These are phyloP conservation scores for Rhinoptilus africanus DNA, from an alignment of 2,113 vertebrate genomes.

Conservation along the genomic window DNA sequence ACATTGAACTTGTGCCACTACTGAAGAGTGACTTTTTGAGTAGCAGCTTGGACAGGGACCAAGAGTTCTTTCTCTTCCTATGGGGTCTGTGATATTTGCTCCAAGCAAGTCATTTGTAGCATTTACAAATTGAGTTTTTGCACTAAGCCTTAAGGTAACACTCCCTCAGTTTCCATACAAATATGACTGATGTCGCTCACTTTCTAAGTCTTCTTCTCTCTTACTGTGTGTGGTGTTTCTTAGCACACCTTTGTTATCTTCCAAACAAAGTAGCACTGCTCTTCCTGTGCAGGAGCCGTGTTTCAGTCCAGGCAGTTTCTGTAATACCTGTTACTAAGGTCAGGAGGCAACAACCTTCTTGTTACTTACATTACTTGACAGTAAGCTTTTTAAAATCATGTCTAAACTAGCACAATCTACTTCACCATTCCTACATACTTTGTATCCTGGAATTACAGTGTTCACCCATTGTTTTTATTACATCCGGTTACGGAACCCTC, in stretches of 20 bases:
- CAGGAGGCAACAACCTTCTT: background rate
- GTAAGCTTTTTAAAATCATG: background rate
- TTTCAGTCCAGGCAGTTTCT: background rate
- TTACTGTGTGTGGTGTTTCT: background rate
- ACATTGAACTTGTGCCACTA: background rate
- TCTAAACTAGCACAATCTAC: background rate
- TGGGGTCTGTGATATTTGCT: background rate
- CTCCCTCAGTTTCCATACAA: background rate
- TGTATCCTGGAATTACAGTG: background rate
- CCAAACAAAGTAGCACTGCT: too few relatives aligned
- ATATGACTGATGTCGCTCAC: background rate
- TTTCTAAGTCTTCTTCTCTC: background rate
- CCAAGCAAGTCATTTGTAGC: background rate
- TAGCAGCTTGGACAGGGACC: background rate
- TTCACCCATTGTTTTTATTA: background rate
- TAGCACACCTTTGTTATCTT: background rate
- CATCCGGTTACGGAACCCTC: rapidly evolving
- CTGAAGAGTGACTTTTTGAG: background rate
- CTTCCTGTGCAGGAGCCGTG: too few relatives aligned
- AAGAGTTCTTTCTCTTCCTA: background rate
- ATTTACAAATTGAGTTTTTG: background rate
- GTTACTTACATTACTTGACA: background rate
- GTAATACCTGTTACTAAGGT: background rate
- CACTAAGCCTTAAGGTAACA: background rate
- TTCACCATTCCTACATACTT: background rate